These are phyloP conservation scores for Euproctis similis DNA, from an alignment of 2,888 invertebrate genomes.

Conservation along the genomic window DNA sequence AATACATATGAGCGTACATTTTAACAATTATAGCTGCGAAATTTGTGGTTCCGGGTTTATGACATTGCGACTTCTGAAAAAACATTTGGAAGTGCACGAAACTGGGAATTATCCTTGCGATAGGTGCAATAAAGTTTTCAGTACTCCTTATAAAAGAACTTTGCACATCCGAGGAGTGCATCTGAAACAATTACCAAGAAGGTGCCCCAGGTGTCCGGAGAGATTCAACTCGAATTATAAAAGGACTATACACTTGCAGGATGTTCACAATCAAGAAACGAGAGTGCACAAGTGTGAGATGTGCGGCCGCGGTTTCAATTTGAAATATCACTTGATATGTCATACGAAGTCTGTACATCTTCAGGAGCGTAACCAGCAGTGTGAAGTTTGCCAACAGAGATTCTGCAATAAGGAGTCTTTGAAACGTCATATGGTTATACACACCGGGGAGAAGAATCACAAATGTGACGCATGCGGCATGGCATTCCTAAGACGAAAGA, in stretches of 20 bases:
- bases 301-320: conserved; percentile 58
- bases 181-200: conserved; percentile 52
- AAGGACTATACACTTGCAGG: conserved; percentile 63
- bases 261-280: conserved; percentile 63
- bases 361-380: conserved; percentile 69
- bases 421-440: conserved; percentile 74
- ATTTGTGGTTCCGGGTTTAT: conserved; percentile 65
- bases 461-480: conserved; percentile 72
- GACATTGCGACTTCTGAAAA: conserved; percentile 59
- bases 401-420: conserved; percentile 74
- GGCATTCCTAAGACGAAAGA: conserved; percentile 63
- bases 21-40: conserved; percentile 67
- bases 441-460: conserved; percentile 73
- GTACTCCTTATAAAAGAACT: conserved; percentile 55
- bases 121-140: conserved; percentile 55
- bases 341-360: conserved; percentile 62
- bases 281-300: conserved; percentile 64
- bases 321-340: conserved; percentile 63
- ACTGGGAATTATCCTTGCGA: conserved; percentile 62
- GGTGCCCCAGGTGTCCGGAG: conserved; percentile 65
- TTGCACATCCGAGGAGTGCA: conserved; percentile 61
- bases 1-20: conserved; percentile 68
- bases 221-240: conserved; percentile 65
- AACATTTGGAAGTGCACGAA: conserved; percentile 65
- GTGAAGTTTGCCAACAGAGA: conserved; percentile 68